These are phyloP conservation scores for Gallinago solitaria DNA, from an alignment of 2,797 vertebrate genomes.

Conservation along the genomic window DNA sequence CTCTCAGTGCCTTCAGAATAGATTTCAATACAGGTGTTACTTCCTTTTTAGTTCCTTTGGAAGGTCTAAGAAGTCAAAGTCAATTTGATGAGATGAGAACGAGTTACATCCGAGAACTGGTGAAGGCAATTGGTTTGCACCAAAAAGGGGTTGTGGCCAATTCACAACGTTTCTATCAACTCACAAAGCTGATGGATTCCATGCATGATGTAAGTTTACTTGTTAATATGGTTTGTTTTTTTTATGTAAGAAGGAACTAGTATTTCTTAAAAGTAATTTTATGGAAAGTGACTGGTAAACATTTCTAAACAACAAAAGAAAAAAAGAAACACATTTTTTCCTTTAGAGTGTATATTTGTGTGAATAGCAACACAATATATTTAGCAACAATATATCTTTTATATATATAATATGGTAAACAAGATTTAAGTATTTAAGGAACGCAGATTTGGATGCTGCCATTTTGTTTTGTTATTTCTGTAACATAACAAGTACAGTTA, in stretches of 20 bases:
- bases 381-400: not conserved
- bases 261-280: not conserved
- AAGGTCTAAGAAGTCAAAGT: slow-evolving; percentile 93
- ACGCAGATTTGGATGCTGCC: not conserved
- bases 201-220: slow-evolving; percentile 89
- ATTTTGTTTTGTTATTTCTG: not conserved
- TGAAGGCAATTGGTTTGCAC: slow-evolving; percentile 88
- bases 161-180: slow-evolving; percentile 95
- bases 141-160: slow-evolving; percentile 89
- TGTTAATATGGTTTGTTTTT: not conserved
- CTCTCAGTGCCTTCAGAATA: not conserved
- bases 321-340: not conserved
- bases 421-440: not conserved
- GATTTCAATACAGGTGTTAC: not conserved
- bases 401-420: not conserved
- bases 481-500: not conserved
- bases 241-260: not conserved
- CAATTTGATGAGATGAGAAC: slow-evolving; percentile 97
- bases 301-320: not conserved
- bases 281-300: not conserved
- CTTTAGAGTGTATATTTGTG: not conserved
- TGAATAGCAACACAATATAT: not conserved
- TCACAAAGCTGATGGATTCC: slow-evolving; percentile 94
- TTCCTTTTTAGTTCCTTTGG: slow-evolving; percentile 88
- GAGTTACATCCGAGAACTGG: slow-evolving; percentile 93